Conservation (phyloP, 1,140 invertebrate species). For the Drosophila melanogaster region DNA sequence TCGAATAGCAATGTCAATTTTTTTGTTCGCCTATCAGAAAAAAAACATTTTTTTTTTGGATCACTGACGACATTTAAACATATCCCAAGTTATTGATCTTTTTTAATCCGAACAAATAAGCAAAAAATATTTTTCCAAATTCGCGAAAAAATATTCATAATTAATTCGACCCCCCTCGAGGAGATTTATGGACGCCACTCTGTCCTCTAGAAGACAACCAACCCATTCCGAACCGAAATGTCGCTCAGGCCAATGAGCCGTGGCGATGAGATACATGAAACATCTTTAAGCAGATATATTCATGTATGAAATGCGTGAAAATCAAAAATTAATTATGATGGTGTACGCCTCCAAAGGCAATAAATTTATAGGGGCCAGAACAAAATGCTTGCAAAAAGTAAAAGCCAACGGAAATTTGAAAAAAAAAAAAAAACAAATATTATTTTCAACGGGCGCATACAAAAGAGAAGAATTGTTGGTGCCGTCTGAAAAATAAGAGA, state of each 20-base stretch:
- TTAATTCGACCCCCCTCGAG: conserved; percentile 11
- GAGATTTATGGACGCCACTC: conserved; percentile 45
- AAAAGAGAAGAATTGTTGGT: conserved; percentile 68
- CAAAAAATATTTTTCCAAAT: conserved; percentile 17
- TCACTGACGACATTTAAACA: neutral
- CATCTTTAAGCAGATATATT: conserved; percentile 58
- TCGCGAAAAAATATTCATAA: conserved; percentile 14
- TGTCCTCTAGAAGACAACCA: conserved; percentile 37
- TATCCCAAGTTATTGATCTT: neutral
- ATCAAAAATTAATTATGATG: conserved; percentile 79
- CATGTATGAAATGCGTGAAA: conserved; percentile 45
- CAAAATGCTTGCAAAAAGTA: conserved; percentile 57
- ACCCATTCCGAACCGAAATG: conserved; percentile 24
- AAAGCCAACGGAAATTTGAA: conserved; percentile 20
- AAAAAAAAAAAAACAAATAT: too few species aligned
- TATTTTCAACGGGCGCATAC: conserved; percentile 43
- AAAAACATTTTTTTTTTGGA: too few species aligned
- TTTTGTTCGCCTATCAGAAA: too few species aligned
- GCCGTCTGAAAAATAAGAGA: conserved; percentile 73
- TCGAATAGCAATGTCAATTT: too few species aligned
- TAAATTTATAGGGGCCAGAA: conserved; percentile 61
- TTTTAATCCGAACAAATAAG: conserved; percentile 5
- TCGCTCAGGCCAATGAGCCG: conserved; percentile 60
- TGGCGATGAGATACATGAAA: conserved; percentile 35
- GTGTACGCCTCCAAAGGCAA: conserved; percentile 67